Conservation (phyloP, 2,888 invertebrate genomes). For the Gastrophysa polygoni region DNA sequence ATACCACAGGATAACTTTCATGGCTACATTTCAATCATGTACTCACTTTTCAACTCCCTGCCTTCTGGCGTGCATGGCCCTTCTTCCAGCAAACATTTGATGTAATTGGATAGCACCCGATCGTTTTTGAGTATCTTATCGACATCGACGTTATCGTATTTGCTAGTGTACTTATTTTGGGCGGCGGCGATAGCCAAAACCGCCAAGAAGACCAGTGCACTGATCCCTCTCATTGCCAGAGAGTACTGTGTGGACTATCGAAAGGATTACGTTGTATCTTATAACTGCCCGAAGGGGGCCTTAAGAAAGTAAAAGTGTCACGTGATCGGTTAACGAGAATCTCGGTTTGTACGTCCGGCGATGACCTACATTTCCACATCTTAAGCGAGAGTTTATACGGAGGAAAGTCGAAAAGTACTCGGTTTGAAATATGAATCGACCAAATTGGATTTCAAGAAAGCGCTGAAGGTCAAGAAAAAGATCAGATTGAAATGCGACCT, state of each 20-base stretch:
- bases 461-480: too few relatives aligned
- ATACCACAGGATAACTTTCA: too few relatives aligned
- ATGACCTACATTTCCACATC: constrained; percentile 33
- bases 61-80: constrained; percentile 73
- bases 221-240: constrained; percentile 18
- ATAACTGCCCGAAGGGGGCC: constrained; percentile 41
- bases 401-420: background rate
- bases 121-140: constrained; percentile 70
- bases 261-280: constrained; percentile 28
- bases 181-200: constrained; percentile 19
- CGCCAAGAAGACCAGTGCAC: constrained; percentile 5
- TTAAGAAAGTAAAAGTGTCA: constrained; percentile 49
- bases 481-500: too few relatives aligned
- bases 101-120: constrained; percentile 67
- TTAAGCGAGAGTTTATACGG: background rate
- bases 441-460: too few relatives aligned
- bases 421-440: background rate
- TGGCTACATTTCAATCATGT: background rate
- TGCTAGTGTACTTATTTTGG: constrained; percentile 57
- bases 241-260: constrained; percentile 22
- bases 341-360: background rate
- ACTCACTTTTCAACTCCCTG: constrained; percentile 72
- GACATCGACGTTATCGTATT: constrained; percentile 71
- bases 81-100: constrained; percentile 68
- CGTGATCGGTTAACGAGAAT: constrained; percentile 35